Percentiles rank a stretch among this genome's conserved stretches.
Conservation (phyloP, 2,888 invertebrate species). For the Sturmia bella region DNA sequence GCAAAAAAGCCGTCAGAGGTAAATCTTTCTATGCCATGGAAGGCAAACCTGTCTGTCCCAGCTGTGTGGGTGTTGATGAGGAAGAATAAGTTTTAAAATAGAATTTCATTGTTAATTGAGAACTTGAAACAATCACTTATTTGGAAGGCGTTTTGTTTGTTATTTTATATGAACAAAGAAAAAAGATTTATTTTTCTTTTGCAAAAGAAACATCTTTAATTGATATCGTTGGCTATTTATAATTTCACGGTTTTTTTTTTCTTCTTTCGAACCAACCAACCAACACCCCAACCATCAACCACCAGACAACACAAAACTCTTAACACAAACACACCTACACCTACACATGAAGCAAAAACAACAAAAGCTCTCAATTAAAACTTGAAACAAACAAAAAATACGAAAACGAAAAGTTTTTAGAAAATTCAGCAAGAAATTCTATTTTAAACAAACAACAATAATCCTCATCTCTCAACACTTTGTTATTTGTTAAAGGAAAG, state of each 20-base stretch:
- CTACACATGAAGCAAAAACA: slow-evolving; percentile 43
- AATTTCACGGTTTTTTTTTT: slow-evolving; percentile 73
- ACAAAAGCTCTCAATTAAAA: slow-evolving; percentile 35
- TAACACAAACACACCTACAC: slow-evolving; percentile 55
- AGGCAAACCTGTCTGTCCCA: slow-evolving; percentile 97
- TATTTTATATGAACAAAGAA: slow-evolving; percentile 49
- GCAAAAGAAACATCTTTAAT: slow-evolving; percentile 48
- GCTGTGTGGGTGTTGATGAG: slow-evolving; percentile 95
- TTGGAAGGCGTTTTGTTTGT: slow-evolving; percentile 51
- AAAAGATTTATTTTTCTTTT: slow-evolving; percentile 36
- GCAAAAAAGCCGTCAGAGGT: slow-evolving; percentile 95
- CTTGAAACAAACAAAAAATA: slow-evolving; percentile 36
- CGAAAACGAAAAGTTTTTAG: slow-evolving; percentile 45
- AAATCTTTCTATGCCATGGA: slow-evolving; percentile 99
- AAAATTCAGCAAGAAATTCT: slow-evolving; percentile 63
- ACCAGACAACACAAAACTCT: slow-evolving; percentile 38
- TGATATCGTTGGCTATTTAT: slow-evolving; percentile 76
- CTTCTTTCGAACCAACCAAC: slow-evolving; percentile 63
- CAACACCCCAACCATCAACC: slow-evolving; percentile 42
- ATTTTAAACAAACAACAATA: slow-evolving; percentile 56
- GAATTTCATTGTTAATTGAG: slow-evolving; percentile 67
- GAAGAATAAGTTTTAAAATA: slow-evolving; percentile 84
- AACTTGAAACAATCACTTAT: slow-evolving; percentile 26
- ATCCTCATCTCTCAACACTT: slow-evolving; percentile 56
- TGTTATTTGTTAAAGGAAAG: slow-evolving; percentile 50